Evolutionary conservation across 1,140 invertebrate species (phyloP).

Genomic region (Drosophila pallidifrons): DNA sequence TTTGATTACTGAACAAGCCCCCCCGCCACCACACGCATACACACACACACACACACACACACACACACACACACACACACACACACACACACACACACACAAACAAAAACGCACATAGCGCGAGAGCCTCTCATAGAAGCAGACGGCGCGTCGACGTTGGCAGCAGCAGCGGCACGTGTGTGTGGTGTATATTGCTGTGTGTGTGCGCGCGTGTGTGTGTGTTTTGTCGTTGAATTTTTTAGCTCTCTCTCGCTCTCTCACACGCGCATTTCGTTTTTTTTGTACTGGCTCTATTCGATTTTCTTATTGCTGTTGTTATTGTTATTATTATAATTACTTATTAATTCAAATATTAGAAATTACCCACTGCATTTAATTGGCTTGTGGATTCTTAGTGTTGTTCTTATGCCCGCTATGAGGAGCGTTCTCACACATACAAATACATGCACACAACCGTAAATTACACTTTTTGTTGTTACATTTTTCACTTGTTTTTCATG

Average conservation of each 20-base stretch:
- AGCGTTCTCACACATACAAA: conserved; percentile 31
- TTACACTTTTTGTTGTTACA: conserved; percentile 36
- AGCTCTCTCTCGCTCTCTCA: conserved; percentile 41
- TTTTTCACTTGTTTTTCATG: conserved; percentile 43
- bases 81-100: background rate
- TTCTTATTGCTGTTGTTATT: conserved; percentile 67
- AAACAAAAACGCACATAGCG: background rate
- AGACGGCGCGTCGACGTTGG: conserved; percentile 66
- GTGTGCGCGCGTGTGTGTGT: conserved; percentile 22
- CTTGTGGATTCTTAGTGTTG: conserved; percentile 17
- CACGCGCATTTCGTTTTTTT: conserved; percentile 62
- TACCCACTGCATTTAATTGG: conserved; percentile 31
- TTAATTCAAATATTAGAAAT: conserved; percentile 64
- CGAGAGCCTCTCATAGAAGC: conserved; percentile 40
- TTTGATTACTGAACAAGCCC: conserved; percentile 22
- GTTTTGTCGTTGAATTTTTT: conserved; percentile 37
- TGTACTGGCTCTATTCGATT: conserved; percentile 58
- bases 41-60: background rate
- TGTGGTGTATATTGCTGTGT: conserved; percentile 12
- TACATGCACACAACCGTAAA: conserved; percentile 40
- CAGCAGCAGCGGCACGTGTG: conserved; percentile 47
- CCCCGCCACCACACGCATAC: background rate
- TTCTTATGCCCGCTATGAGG: conserved; percentile 21
- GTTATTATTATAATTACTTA: conserved; percentile 54
- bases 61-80: background rate